A percentile compares a stretch with the other conserved stretches of the same genome.
Evolutionary conservation across 2,113 vertebrate species (phyloP).

Genomic region (Anoura caudifer): DNA sequence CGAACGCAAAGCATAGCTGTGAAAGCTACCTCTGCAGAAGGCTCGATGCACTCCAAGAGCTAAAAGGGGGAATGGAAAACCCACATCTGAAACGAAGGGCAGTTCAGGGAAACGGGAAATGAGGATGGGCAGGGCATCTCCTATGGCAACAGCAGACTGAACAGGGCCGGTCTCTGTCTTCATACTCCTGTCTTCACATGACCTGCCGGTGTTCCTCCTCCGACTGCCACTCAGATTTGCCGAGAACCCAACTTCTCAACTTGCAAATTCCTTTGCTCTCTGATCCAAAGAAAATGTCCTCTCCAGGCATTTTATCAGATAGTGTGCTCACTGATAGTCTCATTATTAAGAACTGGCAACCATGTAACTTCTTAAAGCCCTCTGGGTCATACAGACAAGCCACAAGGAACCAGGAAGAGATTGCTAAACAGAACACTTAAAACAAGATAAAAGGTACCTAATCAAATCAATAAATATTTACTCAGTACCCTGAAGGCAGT

Average conservation of each 20-base stretch:
- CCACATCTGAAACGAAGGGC: background rate
- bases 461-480: slow-evolving; percentile 44
- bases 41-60: background rate
- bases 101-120: background rate
- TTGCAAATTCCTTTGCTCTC: slow-evolving; percentile 19
- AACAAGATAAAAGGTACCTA: slow-evolving; percentile 13
- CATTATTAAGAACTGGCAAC: background rate
- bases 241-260: background rate
- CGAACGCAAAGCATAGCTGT: background rate
- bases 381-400: background rate
- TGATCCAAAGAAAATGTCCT: background rate
- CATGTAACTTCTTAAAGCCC: background rate
- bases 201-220: background rate
- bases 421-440: slow-evolving; percentile 2
- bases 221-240: background rate
- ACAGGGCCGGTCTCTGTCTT: background rate
- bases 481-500: background rate
- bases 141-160: background rate
- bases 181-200: background rate
- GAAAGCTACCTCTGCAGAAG: background rate
- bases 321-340: background rate
- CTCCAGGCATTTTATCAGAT: background rate
- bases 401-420: slow-evolving; percentile 30
- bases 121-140: background rate
- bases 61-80: background rate